These are phyloP conservation scores for Hydrolagus affinis DNA, from an alignment of 2,113 vertebrate genomes.

Conservation along the genomic window DNA sequence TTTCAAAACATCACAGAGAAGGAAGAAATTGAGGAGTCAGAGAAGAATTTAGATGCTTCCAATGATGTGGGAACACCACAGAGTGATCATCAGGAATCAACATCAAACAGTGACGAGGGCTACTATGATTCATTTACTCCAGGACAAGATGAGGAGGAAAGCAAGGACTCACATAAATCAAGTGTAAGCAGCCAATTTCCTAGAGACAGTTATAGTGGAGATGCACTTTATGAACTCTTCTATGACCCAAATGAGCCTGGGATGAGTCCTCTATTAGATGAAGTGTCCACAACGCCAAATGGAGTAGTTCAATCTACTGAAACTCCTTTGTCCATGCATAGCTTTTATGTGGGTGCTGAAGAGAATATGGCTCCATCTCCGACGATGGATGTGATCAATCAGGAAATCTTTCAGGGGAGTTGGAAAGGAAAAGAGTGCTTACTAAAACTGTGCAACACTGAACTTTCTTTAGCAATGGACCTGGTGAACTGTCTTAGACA, in stretches of 20 bases:
- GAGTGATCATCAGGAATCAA: constrained; percentile 68
- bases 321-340: constrained; percentile 70
- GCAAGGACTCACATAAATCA: constrained; percentile 49
- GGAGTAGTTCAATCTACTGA: constrained; percentile 56
- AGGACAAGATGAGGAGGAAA: constrained; percentile 57
- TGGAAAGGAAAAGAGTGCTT: constrained; percentile 77
- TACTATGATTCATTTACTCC: constrained; percentile 72
- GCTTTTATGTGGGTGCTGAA: constrained; percentile 70
- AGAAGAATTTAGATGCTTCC: constrained; percentile 45
- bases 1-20: constrained; percentile 33
- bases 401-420: constrained; percentile 64
- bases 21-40: constrained; percentile 38
- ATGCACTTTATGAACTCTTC: constrained; percentile 75
- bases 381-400: constrained; percentile 58
- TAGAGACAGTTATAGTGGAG: constrained; percentile 72
- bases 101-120: constrained; percentile 73
- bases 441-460: constrained; percentile 73
- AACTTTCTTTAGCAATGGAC: constrained; percentile 72
- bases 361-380: constrained; percentile 67
- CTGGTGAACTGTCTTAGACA: constrained; percentile 70
- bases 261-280: constrained; percentile 51
- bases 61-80: constrained; percentile 59
- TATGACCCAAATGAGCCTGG: constrained; percentile 58
- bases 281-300: constrained; percentile 57
- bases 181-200: constrained; percentile 51